A percentile compares a stretch with the other conserved stretches of the same genome.
Evolutionary conservation across 2,797 vertebrate genomes (phyloP).

Genomic region (Luscinia megarhynchos): DNA sequence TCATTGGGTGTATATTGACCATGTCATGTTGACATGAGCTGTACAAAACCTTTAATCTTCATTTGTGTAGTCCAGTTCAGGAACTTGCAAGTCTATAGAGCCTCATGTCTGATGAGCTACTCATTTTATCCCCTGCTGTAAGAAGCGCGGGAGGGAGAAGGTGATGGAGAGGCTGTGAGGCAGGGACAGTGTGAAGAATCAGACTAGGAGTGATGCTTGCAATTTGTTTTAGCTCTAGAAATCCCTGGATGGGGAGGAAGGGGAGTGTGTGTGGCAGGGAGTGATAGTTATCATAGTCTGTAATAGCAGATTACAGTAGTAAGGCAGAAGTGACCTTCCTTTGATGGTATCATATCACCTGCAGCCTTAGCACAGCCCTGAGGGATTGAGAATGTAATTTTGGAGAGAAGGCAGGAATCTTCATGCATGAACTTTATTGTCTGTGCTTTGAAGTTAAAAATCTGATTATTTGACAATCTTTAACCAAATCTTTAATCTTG

Average conservation of each 20-base stretch:
- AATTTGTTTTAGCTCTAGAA: neutral
- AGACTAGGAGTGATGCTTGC: neutral
- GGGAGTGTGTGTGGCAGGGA: too few relatives aligned
- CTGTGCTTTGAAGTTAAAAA: neutral
- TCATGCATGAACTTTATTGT: neutral
- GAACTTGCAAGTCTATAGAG: neutral
- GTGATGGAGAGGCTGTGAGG: rapidly evolving
- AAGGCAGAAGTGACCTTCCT: neutral
- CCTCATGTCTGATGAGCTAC: neutral
- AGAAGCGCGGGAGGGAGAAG: neutral
- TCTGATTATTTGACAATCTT: neutral
- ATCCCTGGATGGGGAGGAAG: neutral
- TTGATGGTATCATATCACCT: neutral
- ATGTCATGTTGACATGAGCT: neutral
- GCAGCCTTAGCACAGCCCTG: neutral
- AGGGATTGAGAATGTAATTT: neutral
- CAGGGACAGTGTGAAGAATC: neutral
- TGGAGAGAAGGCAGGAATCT: neutral
- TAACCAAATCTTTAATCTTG: neutral
- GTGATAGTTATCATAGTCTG: neutral
- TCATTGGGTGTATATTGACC: neutral
- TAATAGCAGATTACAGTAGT: neutral
- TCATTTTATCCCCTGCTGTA: neutral
- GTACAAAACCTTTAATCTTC: neutral
- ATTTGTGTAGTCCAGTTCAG: neutral